Evolutionary conservation across 2,113 vertebrate species (phyloP).

Genomic region (Gallinago undulata): DNA sequence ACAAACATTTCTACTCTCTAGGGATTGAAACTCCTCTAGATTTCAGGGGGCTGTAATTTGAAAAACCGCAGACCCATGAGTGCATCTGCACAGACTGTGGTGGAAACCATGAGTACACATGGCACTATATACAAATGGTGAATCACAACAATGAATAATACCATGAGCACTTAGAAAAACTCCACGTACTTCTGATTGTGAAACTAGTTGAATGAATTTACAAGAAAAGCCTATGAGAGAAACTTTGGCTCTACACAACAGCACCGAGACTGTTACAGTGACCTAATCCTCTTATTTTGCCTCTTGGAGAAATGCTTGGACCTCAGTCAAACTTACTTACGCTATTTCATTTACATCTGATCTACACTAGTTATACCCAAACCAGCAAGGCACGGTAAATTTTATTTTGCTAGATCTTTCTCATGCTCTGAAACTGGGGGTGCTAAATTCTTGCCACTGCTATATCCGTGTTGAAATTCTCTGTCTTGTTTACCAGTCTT

Average conservation of each 20-base stretch:
- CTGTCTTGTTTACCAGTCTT: neutral
- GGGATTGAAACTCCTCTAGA: neutral
- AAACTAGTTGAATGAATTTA: neutral
- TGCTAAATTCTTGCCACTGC: neutral
- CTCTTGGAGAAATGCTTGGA: neutral
- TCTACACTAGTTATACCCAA: neutral
- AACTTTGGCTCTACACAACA: constrained; percentile 11
- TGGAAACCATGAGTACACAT: neutral
- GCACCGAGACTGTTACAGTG: neutral
- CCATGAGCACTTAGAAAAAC: neutral
- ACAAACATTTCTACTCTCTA: neutral
- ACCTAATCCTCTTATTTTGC: constrained; percentile 18
- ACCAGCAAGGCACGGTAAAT: neutral
- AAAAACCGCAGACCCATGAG: neutral
- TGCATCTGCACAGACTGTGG: neutral
- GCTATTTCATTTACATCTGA: neutral
- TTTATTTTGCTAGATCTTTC: neutral
- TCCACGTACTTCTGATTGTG: neutral
- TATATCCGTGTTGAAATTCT: neutral
- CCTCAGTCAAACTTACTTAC: neutral
- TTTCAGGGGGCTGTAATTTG: neutral
- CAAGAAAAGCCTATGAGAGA: neutral
- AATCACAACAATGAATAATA: constrained; percentile 8
- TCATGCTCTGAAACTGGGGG: neutral
- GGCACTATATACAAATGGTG: neutral